Base-by-base conservation (phyloP, 2,888 invertebrate genomes). In the Leucophenga montana region DNA sequence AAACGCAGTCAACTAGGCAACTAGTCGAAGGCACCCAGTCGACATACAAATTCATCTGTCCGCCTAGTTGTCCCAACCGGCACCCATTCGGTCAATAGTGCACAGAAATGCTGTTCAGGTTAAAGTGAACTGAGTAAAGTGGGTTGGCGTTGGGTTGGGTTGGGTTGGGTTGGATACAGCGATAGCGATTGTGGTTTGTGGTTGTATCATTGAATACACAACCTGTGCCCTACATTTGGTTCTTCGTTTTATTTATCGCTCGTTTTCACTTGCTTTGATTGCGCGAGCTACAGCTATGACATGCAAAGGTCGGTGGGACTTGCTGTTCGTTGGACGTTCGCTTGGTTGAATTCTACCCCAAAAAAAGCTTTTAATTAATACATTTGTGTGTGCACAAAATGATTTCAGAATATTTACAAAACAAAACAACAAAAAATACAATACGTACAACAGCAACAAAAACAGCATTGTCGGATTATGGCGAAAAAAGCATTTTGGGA, bases 301-400 rank as follows among this genome's bases (percentile, higher is more conserved):
- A 71, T 72, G 62, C 73, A 62, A 70, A 75, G 69, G 50, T 61
- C 67, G 46, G 61, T 59, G 54, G 69, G 57, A 57, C 66, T 74
- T 69, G 44, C 44, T 44, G 16, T 4, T 31, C 74, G 68, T n/a
- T 9, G 31, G 31, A 59, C 31, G 18, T 59, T 20, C 9, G 14
- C 22, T 61, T 59, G 59, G 27, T 59, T 27, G 27, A 59, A 44
- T 69, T 67, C 46, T 50, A 39, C 39, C 73, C 73, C 75, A 73
- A 75, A 75, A 75, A 56, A 20, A 13, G 5, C 44, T 53, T 8
- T 18, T 53, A 53, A 53, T 16, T 39, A 22, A 67, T 67, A 67
- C 57, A 71, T 68, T 20, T 48, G 44, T 59, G 39, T 31, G 27
- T 31, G 27, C 31, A n/a, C n/a, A 50, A 59, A 64, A 54, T 64